phyloP scores from a whole-genome alignment of 2,797 vertebrate species.

The Sandelia bainsii region DNA sequence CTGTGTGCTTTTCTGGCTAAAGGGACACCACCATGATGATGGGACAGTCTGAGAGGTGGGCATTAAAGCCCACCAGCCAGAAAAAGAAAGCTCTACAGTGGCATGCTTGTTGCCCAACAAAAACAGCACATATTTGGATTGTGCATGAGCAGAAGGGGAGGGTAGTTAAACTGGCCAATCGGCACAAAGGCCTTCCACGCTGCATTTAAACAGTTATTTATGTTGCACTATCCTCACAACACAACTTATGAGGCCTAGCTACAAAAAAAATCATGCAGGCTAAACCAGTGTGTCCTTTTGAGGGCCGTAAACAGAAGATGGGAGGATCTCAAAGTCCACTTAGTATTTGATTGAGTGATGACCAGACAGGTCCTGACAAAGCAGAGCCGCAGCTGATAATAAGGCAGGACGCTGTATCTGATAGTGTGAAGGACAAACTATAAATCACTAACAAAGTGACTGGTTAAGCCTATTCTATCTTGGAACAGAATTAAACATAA shows the following conservation, averaged over 20 bases:
- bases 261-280: background rate
- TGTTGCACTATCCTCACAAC: too few species aligned
- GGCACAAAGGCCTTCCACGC: constrained; percentile 19
- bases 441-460: background rate
- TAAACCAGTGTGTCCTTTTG: background rate
- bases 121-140: constrained; percentile 48
- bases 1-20: constrained; percentile 24
- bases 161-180: background rate
- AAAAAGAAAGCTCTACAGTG: constrained; percentile 59
- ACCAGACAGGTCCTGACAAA: constrained; percentile 26
- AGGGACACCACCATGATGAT: constrained; percentile 11
- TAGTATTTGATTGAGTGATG: constrained; percentile 10
- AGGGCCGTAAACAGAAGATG: constrained; percentile 9
- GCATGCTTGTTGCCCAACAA: constrained; percentile 65
- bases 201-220: background rate
- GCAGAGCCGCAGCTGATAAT: background rate
- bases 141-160: constrained; percentile 24
- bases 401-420: background rate
- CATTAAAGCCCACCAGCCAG: constrained; percentile 38
- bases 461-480: background rate
- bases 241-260: too few species aligned
- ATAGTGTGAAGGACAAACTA: constrained; percentile 3
- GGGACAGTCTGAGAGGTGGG: constrained; percentile 18
- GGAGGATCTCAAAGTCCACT: background rate
- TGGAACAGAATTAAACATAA: background rate